Evolutionary conservation across 2,113 vertebrate genomes (phyloP).

Genomic region (Pongo abelii): DNA sequence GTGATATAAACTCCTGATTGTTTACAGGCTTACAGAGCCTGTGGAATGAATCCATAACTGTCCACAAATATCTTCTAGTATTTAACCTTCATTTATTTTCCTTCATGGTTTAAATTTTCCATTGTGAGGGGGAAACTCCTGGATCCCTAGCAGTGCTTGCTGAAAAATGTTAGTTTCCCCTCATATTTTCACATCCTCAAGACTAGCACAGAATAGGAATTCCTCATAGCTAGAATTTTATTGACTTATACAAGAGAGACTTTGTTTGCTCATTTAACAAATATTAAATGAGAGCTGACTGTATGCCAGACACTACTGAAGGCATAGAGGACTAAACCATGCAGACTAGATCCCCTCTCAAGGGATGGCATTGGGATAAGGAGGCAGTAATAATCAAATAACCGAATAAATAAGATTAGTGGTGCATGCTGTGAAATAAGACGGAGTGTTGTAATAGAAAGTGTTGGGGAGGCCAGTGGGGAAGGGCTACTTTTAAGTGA

Average conservation of each 20-base stretch:
- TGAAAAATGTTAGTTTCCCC: slow-evolving; percentile 5
- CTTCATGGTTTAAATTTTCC: slow-evolving; percentile 45
- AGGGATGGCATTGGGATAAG: neutral
- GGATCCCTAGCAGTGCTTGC: neutral
- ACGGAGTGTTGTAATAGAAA: neutral
- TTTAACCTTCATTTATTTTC: slow-evolving; percentile 53
- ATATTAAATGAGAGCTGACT: neutral
- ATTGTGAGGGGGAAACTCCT: neutral
- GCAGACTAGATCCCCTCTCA: neutral
- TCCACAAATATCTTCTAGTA: slow-evolving; percentile 25
- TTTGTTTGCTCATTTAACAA: slow-evolving; percentile 31
- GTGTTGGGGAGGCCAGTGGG: too few relatives aligned
- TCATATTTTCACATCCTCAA: neutral
- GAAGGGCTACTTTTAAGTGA: neutral
- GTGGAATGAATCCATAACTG: neutral
- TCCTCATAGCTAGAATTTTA: neutral
- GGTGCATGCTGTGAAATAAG: neutral
- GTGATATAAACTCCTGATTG: neutral
- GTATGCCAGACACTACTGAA: neutral
- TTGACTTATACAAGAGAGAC: neutral
- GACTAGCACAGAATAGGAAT: neutral
- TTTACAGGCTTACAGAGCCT: neutral
- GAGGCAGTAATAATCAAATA: neutral
- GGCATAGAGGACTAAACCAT: neutral
- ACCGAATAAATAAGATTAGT: neutral